Percentiles rank a stretch among this genome's conserved stretches.
These are phyloP conservation scores for Musca domestica DNA, from an alignment of 1,140 invertebrate genomes.

Conservation along the genomic window DNA sequence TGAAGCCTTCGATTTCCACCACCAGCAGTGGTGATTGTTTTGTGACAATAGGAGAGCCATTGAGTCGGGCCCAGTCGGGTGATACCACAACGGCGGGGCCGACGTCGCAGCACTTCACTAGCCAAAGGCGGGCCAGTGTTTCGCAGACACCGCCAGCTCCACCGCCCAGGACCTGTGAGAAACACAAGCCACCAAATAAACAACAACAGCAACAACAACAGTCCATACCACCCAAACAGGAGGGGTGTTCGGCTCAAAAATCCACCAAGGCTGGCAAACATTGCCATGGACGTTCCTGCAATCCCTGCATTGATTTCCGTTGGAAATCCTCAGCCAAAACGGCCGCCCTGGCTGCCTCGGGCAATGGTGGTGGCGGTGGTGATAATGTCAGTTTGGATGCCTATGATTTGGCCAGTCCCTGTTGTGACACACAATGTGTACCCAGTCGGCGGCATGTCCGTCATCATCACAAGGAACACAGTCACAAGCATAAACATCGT, in stretches of 20 bases:
- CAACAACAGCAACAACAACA: conserved; percentile 31
- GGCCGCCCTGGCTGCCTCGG: conserved; percentile 12
- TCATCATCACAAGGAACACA: conserved; percentile 62
- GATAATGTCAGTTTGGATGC: conserved; percentile 77
- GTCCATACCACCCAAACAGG: conserved; percentile 34
- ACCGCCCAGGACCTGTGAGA: conserved; percentile 48
- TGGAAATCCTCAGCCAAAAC: conserved; percentile 47
- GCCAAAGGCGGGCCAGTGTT: neutral
- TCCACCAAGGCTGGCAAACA: conserved; percentile 41
- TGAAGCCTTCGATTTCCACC: conserved; percentile 60
- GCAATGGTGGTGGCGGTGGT: conserved; percentile 52
- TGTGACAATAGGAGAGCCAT: conserved; percentile 60
- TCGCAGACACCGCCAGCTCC: conserved; percentile 38
- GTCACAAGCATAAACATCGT: conserved; percentile 58
- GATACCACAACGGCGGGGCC: conserved; percentile 18
- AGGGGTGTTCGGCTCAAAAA: conserved; percentile 32
- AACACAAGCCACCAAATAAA: conserved; percentile 45
- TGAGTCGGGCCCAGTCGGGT: conserved; percentile 56
- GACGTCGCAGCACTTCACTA: neutral
- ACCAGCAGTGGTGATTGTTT: conserved; percentile 64
- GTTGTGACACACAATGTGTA: conserved; percentile 79
- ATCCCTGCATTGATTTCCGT: conserved; percentile 64
- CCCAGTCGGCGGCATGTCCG: conserved; percentile 66
- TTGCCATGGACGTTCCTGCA: conserved; percentile 66
- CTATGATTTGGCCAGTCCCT: conserved; percentile 78